A percentile compares a stretch with the other conserved stretches of the same genome.
phyloP scores from a whole-genome alignment of 2,113 vertebrate species.

The Ivindomyrus marchei region DNA sequence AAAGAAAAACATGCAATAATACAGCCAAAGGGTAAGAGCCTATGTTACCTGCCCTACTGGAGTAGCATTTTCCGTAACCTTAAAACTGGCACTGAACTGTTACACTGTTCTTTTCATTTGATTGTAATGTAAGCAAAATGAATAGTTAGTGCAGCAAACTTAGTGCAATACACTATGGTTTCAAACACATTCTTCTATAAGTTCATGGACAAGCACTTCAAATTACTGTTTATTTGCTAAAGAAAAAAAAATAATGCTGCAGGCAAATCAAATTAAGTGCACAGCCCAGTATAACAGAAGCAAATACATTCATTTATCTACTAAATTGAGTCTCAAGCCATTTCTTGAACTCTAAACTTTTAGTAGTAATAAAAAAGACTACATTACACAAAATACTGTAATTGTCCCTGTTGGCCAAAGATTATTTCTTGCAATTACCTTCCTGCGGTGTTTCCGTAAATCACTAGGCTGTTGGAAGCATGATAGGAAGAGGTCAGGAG shows the following conservation, averaged over 20 bases:
- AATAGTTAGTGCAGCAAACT: neutral
- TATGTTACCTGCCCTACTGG: neutral
- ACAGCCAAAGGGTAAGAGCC: neutral
- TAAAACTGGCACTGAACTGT: neutral
- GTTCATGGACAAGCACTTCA: neutral
- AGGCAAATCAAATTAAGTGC: neutral
- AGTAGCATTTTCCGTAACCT: neutral
- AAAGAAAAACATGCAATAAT: neutral
- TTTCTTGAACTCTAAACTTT: neutral
- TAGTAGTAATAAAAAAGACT: neutral
- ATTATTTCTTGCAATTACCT: constrained; percentile 68
- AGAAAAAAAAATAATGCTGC: neutral
- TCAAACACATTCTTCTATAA: neutral
- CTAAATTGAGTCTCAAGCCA: neutral
- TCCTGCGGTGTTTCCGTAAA: constrained; percentile 97
- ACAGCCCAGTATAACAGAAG: neutral
- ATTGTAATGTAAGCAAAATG: neutral
- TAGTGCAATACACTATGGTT: neutral
- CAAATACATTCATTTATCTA: neutral
- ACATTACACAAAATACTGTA: neutral
- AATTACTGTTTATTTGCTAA: neutral
- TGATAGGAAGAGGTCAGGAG: constrained; percentile 47
- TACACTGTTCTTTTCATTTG: neutral
- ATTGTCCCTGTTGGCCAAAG: neutral
- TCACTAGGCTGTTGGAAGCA: constrained; percentile 93